A percentile compares a stretch with the other conserved stretches of the same genome.
phyloP scores from a whole-genome alignment of 2,888 invertebrate species.

The Ophion ellenae region DNA sequence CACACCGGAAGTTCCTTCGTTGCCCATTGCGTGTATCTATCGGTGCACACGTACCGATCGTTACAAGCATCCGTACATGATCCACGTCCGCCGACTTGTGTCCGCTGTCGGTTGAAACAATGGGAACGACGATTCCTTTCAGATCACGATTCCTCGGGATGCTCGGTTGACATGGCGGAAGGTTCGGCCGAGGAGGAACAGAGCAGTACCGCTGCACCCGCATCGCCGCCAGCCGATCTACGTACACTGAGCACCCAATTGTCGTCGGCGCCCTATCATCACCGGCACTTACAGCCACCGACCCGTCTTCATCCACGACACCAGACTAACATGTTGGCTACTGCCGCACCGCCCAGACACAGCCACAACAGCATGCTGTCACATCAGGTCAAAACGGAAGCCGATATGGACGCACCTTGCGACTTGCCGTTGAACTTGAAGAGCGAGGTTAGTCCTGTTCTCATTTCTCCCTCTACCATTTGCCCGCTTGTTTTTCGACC shows the following conservation, averaged over 20 bases:
- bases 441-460: slow-evolving; percentile 80
- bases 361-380: slow-evolving; percentile 81
- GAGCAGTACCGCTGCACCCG: slow-evolving; percentile 86
- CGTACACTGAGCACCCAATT: slow-evolving; percentile 84
- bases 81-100: not conserved
- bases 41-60: not conserved
- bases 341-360: slow-evolving; percentile 81
- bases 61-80: not conserved
- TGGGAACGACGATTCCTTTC: slow-evolving; percentile 73
- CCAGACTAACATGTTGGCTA: slow-evolving; percentile 82
- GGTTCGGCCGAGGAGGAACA: slow-evolving; percentile 88
- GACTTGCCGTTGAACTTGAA: slow-evolving; percentile 83
- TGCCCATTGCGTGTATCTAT: not conserved
- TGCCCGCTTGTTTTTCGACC: not conserved
- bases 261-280: slow-evolving; percentile 77
- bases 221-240: slow-evolving; percentile 85
- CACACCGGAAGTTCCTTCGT: not conserved
- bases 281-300: slow-evolving; percentile 78
- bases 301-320: slow-evolving; percentile 77
- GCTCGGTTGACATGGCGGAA: slow-evolving; percentile 94
- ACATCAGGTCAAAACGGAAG: slow-evolving; percentile 81
- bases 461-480: not conserved
- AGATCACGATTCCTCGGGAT: slow-evolving; percentile 90
- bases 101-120: slow-evolving; percentile 30
- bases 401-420: slow-evolving; percentile 81